Evolutionary conservation across 2,113 vertebrate species (phyloP).

Genomic region (Pungitius pungitius): DNA sequence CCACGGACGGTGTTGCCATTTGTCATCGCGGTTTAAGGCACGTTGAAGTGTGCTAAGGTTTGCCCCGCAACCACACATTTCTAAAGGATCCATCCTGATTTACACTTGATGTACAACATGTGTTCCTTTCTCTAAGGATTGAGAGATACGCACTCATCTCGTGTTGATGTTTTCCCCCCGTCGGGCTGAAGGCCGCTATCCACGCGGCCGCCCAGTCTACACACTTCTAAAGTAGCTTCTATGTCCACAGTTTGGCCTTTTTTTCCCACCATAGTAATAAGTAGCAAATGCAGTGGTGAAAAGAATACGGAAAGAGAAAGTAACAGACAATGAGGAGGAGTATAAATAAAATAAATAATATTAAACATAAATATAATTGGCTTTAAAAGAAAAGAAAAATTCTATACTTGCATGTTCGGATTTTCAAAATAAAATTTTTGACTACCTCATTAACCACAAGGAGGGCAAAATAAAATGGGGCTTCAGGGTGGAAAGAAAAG

Average conservation of each 20-base stretch:
- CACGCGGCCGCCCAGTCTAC: conserved; percentile 3
- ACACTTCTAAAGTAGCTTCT: neutral
- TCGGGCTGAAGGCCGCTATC: neutral
- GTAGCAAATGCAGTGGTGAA: neutral
- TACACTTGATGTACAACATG: conserved; percentile 15
- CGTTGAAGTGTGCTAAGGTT: conserved; percentile 25
- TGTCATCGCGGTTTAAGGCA: conserved; percentile 34
- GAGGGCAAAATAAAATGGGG: neutral
- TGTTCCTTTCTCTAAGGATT: conserved; percentile 12
- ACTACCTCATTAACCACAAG: neutral
- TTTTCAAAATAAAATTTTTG: neutral
- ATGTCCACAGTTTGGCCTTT: conserved; percentile 16
- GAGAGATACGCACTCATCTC: conserved; percentile 15
- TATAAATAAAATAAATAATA: too few species aligned
- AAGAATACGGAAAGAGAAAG: neutral
- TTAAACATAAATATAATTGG: too few species aligned
- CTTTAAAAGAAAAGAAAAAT: too few species aligned
- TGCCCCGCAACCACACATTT: conserved; percentile 9
- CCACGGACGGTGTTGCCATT: conserved; percentile 20
- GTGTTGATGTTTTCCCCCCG: conserved; percentile 18
- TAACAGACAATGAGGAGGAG: neutral
- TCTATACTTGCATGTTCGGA: neutral
- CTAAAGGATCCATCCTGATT: conserved; percentile 35
- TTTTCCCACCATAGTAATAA: conserved; percentile 18
- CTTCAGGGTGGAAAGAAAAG: neutral